These are phyloP conservation scores for Cetoscarus ocellatus DNA, from an alignment of 2,797 vertebrate genomes.

Conservation along the genomic window DNA sequence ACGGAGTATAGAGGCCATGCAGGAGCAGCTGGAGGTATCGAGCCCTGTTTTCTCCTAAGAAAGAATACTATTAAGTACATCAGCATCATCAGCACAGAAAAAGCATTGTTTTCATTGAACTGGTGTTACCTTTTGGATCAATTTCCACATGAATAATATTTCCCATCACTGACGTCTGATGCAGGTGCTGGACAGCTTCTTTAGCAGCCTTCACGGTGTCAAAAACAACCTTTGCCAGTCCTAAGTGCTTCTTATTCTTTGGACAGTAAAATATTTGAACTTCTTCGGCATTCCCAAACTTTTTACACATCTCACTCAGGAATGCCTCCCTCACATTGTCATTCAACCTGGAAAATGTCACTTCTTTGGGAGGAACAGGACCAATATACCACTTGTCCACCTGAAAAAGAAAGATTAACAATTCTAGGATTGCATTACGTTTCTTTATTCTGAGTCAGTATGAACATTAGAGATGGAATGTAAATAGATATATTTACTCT, in stretches of 20 bases:
- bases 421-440: too few relatives aligned
- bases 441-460: too few relatives aligned
- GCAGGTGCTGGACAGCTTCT: slow-evolving; percentile 90
- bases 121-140: slow-evolving; percentile 92
- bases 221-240: slow-evolving; percentile 95
- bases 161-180: slow-evolving; percentile 97
- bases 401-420: slow-evolving; percentile 70
- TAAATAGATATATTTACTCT: too few relatives aligned
- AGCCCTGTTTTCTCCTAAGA: slow-evolving; percentile 92
- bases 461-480: too few relatives aligned
- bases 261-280: slow-evolving; percentile 96
- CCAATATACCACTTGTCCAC: slow-evolving; percentile 96
- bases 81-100: too few relatives aligned
- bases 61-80: not conserved
- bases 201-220: slow-evolving; percentile 92
- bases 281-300: slow-evolving; percentile 92
- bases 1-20: slow-evolving; percentile 91
- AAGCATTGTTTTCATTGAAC: slow-evolving; percentile 17
- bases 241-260: slow-evolving; percentile 96
- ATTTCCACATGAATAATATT: slow-evolving; percentile 97
- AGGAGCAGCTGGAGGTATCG: slow-evolving; percentile 93
- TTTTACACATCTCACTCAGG: slow-evolving; percentile 93
- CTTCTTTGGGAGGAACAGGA: slow-evolving; percentile 94
- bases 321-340: slow-evolving; percentile 95
- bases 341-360: slow-evolving; percentile 96